Conservation (phyloP, 92 coral and sea anemone species). For the Montipora capitata region DNA sequence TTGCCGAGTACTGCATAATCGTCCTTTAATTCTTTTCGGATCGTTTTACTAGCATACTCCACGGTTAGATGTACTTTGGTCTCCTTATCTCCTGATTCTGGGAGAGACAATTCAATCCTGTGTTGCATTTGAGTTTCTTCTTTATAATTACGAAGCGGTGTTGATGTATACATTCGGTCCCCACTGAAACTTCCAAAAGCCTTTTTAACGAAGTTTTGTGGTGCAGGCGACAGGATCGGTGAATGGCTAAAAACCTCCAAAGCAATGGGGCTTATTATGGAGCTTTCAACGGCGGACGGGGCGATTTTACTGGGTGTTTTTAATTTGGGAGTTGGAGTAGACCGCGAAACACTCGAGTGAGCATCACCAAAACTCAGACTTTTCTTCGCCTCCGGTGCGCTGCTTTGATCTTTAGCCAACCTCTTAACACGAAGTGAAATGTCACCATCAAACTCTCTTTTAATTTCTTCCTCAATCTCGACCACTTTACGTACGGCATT, state of each 20-base stretch:
- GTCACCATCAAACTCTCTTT: conserved; percentile 9
- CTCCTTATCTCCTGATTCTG: conserved; percentile 1
- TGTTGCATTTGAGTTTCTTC: background rate
- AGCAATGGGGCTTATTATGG: background rate
- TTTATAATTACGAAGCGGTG: conserved; percentile 1
- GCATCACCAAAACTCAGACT: background rate
- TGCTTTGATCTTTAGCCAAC: conserved; percentile 11
- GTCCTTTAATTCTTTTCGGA: conserved; percentile 47
- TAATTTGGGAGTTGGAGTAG: background rate
- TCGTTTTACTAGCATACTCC: conserved; percentile 70
- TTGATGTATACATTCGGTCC: conserved; percentile 15
- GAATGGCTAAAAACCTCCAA: background rate
- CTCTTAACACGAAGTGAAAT: background rate
- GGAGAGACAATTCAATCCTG: background rate
- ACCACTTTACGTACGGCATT: conserved; percentile 22
- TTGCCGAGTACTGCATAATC: conserved; percentile 51
- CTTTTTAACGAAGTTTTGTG: background rate
- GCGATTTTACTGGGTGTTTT: background rate
- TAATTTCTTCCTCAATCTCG: background rate
- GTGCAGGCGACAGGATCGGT: conserved; percentile 9
- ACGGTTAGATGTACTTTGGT: conserved; percentile 56
- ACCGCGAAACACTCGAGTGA: background rate
- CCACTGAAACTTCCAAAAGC: conserved; percentile 12
- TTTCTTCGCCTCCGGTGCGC: conserved; percentile 17
- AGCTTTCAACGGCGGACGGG: background rate